Evolutionary conservation across 2,797 vertebrate genomes (phyloP).

Genomic region (Periparus ater): DNA sequence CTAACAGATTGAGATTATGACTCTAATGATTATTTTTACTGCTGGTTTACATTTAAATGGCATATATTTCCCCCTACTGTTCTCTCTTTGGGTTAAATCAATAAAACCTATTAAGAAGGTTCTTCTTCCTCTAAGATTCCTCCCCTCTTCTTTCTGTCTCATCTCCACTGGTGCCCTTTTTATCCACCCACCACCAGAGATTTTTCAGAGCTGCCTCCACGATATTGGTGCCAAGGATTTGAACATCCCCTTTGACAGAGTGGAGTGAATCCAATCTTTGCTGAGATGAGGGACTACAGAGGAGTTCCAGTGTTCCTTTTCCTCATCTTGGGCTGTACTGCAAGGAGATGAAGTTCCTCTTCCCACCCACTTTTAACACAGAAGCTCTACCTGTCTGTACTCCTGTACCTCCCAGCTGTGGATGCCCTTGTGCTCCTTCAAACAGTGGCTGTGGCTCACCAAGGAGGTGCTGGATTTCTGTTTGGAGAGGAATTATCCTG

Average conservation of each 20-base stretch:
- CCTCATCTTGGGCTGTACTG: background rate
- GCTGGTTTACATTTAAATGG: slow-evolving; percentile 68
- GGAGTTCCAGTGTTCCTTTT: background rate
- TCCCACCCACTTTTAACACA: background rate
- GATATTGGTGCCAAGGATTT: background rate
- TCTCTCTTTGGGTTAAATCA: slow-evolving; percentile 63
- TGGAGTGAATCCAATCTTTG: background rate
- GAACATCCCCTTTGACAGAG: slow-evolving; percentile 41
- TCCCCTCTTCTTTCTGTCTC: slow-evolving; percentile 55
- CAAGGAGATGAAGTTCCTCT: background rate
- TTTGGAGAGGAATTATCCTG: slow-evolving; percentile 46
- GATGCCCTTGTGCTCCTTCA: background rate
- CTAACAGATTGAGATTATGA: slow-evolving; percentile 63
- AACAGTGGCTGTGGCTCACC: background rate
- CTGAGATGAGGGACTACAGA: background rate
- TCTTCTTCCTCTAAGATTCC: slow-evolving; percentile 36
- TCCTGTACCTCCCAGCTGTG: background rate
- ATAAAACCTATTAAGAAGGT: slow-evolving; percentile 58
- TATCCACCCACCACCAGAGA: slow-evolving; percentile 60
- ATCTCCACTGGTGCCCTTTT: slow-evolving; percentile 56
- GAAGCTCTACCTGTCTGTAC: background rate
- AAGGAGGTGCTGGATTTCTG: slow-evolving; percentile 11
- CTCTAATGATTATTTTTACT: slow-evolving; percentile 65
- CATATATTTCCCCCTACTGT: slow-evolving; percentile 49
- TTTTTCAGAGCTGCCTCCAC: slow-evolving; percentile 53